Evolutionary conservation across 2,113 vertebrate genomes (phyloP), one percentile per base, ranked within the genome.

Genomic region (Pantherophis guttatus): DNA sequence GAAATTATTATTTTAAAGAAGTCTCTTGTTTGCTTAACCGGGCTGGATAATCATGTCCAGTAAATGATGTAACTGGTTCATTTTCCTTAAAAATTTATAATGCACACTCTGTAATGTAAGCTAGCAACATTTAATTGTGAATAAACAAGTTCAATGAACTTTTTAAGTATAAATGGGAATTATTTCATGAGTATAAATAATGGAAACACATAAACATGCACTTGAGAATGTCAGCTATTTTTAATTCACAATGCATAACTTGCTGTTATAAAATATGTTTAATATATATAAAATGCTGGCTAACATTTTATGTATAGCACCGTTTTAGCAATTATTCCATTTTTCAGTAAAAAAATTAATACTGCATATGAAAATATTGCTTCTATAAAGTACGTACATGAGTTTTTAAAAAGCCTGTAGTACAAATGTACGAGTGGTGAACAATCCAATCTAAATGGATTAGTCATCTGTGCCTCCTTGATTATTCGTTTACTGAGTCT

Each of bases 21-120:
- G 1, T 29, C 8, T 58, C n/a, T 59, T 81, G 19, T 81, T 81
- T 81, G 75, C n/a, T 81, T 39, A 44, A 81, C 39, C 3, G 3
- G 33, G 33, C 33, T 44, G 75, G 75, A 44, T 81, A 81, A 81
- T 81, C 33, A 81, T 81, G 13, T 54, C 24, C 9, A 29, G 1
- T 81, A 26, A 89, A 54, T 33, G 92, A 13, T 55, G 24, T 54
- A 29, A 1, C 0, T 21, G 26, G 57, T 57, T 44, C 4, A 21
- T 5, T 87, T 44, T 89, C 7, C 53, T 94, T 96, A 93, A 50
- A 19, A 33, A 44, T 87, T 52, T 10, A 53, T 24, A 24, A 33
- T 95, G 90, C 89, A 91, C 94, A 93, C 95, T 93, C 94, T 39
- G 92, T 96, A 92, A 89, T 95, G n/a, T 90, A 94, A 96, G 92